Evolutionary conservation across 2,797 vertebrate species (phyloP).

Genomic region (Oryzias sinensis): DNA sequence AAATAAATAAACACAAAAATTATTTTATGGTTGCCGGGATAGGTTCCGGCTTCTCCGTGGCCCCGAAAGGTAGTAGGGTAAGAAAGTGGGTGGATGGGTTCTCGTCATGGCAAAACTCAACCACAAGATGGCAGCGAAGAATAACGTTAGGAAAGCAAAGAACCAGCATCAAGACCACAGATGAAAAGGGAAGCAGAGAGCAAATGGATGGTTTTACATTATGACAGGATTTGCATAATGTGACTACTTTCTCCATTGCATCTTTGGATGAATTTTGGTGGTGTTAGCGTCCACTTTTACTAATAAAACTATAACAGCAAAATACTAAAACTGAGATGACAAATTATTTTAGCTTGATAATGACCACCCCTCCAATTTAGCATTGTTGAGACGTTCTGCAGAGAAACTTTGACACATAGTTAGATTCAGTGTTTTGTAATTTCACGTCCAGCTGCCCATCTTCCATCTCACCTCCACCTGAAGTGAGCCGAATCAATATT

Average conservation of each 20-base stretch:
- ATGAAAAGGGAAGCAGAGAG: not conserved
- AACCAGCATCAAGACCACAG: not conserved
- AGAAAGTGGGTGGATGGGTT: too few species aligned
- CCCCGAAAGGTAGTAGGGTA: too few species aligned
- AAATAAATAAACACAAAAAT: too few species aligned
- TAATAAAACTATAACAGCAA: too few species aligned
- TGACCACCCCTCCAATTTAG: too few species aligned
- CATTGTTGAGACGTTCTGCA: too few species aligned
- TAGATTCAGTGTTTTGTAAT: not conserved
- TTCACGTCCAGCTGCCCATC: too few species aligned
- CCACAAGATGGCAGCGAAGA: conserved; percentile 66
- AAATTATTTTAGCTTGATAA: not conserved
- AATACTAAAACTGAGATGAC: conserved; percentile 4
- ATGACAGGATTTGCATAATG: not conserved
- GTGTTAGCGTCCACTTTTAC: too few species aligned
- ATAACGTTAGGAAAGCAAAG: not conserved
- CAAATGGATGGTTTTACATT: not conserved
- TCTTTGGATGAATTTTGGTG: too few species aligned
- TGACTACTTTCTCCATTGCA: not conserved
- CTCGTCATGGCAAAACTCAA: conserved; percentile 13
- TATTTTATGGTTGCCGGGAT: not conserved
- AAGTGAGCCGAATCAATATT: conserved; percentile 38
- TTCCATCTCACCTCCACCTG: too few species aligned
- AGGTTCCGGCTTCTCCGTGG: too few species aligned
- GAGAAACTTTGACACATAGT: not conserved